These are phyloP conservation scores for Hippocampus barbouri DNA, from an alignment of 2,113 vertebrate species.

Conservation along the genomic window DNA sequence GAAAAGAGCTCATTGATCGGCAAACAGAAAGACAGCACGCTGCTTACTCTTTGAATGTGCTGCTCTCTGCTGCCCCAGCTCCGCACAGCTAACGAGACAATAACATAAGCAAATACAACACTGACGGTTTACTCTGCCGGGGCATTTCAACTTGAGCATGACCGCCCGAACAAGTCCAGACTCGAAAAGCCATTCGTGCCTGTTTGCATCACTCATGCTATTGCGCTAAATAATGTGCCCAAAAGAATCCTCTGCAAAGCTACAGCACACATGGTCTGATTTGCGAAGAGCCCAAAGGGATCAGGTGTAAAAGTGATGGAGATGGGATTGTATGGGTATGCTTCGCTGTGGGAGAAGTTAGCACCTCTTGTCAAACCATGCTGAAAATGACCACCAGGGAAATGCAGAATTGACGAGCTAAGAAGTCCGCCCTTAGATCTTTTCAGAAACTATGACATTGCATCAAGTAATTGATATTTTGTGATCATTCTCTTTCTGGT, in stretches of 20 bases:
- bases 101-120: constrained; percentile 21
- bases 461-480: neutral
- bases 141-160: constrained; percentile 43
- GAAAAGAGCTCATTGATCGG: constrained; percentile 53
- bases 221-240: neutral
- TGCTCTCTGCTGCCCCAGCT: constrained; percentile 34
- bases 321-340: no score
- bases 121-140: constrained; percentile 25
- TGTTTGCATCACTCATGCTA: constrained; percentile 45
- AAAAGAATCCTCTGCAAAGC: constrained; percentile 2
- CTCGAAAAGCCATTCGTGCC: constrained; percentile 47
- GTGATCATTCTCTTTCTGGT: neutral
- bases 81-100: constrained; percentile 33
- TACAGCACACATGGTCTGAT: constrained; percentile 33
- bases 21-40: constrained; percentile 42
- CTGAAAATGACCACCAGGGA: neutral
- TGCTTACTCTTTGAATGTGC: constrained; percentile 10
- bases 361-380: neutral
- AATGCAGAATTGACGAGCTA: neutral
- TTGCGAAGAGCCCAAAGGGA: no score
- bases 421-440: neutral
- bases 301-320: neutral
- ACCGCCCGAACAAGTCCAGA: constrained; percentile 43
- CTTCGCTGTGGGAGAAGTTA: neutral
- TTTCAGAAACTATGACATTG: neutral